Evolutionary conservation across 2,797 vertebrate species (phyloP), one percentile per base, ranked within the genome.

Genomic region (Amphiprion clarkii): DNA sequence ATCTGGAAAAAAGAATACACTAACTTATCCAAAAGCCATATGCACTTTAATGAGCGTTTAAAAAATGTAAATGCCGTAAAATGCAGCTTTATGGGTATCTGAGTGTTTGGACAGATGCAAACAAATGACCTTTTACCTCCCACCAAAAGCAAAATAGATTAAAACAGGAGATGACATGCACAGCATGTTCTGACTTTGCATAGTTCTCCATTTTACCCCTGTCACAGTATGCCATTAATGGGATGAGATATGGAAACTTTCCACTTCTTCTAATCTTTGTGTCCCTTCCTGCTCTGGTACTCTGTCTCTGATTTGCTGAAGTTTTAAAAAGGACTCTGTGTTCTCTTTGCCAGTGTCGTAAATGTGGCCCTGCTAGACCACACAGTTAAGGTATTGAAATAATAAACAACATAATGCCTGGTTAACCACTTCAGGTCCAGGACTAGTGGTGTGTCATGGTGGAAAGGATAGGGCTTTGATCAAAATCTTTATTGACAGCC

Each of bases 1-100:
- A 80, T 99, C 98, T 99, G 86, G 59, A 46, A 73, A 82, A 68
- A 60, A 53, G 17, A 63, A 44, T 2, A 8, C 60, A 11, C 33
- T 64, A 23, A 69, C 56, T 88, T 72, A 84, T 84, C 19, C 17
- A 71, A 23, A 85, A 90, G 81, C 71, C 87, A 90, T 72, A 61
- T 88, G 76, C 36, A 69, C 36, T 69, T 76, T 78, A 7, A 61
- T 66, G 29, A 71, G 51, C 25, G 23, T 0, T 48, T 71, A 53
- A 58, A 60, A 78, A 76, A 71, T 61, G 44, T 42, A 59, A 71
- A 73, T 55, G 60, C 64, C 58, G 58, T 85, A 79, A 87, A 82
- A 75, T 44, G 29, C 36, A 67, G 27, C 57, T 85, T 79, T 52
- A 73, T 80, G 60, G 61, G 68, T 54, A 19, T 77, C 21, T 67